These are phyloP conservation scores for Physocephala rufipes DNA, from an alignment of 2,888 invertebrate genomes.

Conservation along the genomic window DNA sequence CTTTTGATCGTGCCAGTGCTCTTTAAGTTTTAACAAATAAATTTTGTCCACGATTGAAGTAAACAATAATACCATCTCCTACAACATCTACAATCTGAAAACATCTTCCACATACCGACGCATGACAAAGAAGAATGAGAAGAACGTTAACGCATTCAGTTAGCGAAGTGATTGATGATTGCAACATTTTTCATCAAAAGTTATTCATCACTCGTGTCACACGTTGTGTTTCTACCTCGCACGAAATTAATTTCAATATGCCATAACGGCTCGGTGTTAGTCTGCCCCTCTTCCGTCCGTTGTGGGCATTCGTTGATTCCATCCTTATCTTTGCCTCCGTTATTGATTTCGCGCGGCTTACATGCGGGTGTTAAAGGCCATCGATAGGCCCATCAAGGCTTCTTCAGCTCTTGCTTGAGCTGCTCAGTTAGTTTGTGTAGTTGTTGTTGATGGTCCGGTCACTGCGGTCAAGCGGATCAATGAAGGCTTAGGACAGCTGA, in stretches of 20 bases:
- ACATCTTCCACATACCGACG: conserved; percentile 1
- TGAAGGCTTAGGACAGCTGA: background rate
- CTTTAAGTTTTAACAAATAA: conserved; percentile 32
- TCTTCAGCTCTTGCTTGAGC: no score
- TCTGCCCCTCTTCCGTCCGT: background rate
- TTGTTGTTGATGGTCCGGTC: background rate
- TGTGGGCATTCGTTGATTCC: background rate
- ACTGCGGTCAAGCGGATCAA: conserved; percentile 3
- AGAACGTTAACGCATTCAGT: no score
- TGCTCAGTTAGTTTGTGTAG: no score
- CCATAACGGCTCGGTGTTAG: background rate
- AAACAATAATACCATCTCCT: background rate
- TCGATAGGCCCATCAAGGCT: no score
- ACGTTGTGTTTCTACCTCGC: background rate
- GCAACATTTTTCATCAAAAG: conserved; percentile 48
- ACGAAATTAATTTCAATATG: conserved; percentile 1
- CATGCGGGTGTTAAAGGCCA: no score
- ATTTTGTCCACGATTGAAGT: background rate
- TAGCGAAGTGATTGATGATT: conserved; percentile 47
- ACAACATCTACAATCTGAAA: background rate
- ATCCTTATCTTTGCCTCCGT: no score
- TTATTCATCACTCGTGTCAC: conserved; percentile 34
- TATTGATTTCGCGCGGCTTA: no score
- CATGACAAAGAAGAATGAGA: conserved; percentile 11
- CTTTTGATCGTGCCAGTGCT: background rate